Conservation (phyloP, 2,888 invertebrate genomes). For the Agrochola circellaris region DNA sequence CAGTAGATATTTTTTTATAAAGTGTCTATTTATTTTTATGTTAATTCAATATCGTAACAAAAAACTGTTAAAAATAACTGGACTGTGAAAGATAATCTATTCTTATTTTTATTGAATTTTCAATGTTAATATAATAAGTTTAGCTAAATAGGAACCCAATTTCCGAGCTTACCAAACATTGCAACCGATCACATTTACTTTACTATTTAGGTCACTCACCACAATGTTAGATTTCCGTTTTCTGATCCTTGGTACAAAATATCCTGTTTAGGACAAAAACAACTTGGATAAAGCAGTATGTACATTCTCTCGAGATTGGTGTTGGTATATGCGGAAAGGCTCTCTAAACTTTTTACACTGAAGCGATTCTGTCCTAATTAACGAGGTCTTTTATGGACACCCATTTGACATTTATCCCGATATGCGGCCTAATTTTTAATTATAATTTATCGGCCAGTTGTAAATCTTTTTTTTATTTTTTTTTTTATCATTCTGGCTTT, state of each 20-base stretch:
- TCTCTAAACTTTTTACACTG: neutral
- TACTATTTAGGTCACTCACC: neutral
- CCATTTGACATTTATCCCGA: slow-evolving; percentile 2
- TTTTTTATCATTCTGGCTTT: neutral
- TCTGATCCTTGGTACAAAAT: neutral
- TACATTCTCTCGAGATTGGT: neutral
- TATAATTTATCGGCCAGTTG: neutral
- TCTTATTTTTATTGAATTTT: neutral
- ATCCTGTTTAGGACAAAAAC: neutral
- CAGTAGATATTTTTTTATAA: neutral
- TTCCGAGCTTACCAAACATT: neutral
- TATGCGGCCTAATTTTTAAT: slow-evolving; percentile 36
- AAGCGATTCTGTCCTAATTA: slow-evolving; percentile 11
- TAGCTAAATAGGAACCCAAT: neutral
- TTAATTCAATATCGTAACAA: neutral
- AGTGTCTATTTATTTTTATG: neutral
- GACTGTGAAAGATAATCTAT: neutral
- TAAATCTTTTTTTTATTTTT: neutral
- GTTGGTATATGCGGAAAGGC: neutral
- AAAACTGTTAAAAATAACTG: neutral
- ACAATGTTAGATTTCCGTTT: neutral
- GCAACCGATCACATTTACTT: neutral
- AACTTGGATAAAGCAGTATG: neutral
- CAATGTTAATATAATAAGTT: neutral
- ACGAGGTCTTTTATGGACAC: neutral